Conservation (phyloP, 2,113 vertebrate genomes). For the Cricetomys ansorgei region DNA sequence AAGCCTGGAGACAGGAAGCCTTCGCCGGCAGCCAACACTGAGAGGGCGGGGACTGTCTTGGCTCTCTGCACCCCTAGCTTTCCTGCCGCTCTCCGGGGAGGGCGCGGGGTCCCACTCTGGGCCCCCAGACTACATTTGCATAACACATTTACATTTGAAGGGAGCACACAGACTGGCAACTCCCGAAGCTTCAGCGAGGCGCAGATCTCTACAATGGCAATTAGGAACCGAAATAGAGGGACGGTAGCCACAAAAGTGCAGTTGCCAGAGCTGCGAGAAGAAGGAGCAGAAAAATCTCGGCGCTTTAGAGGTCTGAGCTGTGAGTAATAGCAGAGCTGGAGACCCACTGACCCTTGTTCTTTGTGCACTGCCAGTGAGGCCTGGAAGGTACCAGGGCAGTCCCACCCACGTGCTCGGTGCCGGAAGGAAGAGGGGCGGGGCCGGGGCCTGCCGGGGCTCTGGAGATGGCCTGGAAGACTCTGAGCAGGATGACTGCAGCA, state of each 20-base stretch:
- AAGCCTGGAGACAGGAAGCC: conserved; percentile 59
- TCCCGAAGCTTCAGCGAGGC: background rate
- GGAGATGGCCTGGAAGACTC: background rate
- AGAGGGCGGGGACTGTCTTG: background rate
- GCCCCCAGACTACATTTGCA: conserved; percentile 67
- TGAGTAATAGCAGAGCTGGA: conserved; percentile 49
- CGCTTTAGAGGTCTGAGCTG: conserved; percentile 47
- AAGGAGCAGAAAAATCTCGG: conserved; percentile 68
- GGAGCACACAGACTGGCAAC: conserved; percentile 61
- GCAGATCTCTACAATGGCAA: conserved; percentile 65
- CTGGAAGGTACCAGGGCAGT: background rate
- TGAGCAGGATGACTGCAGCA: rapidly evolving
- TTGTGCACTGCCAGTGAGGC: background rate
- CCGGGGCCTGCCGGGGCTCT: background rate
- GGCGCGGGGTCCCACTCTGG: background rate
- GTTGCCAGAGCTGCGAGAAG: conserved; percentile 76
- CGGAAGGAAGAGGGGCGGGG: background rate
- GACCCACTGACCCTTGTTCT: conserved; percentile 64
- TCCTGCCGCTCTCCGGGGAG: background rate
- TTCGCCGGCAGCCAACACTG: background rate
- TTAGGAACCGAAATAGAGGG: conserved; percentile 74
- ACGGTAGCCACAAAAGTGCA: conserved; percentile 66
- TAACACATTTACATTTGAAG: conserved; percentile 81
- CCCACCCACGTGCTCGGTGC: background rate
- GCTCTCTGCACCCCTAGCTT: background rate